These are phyloP conservation scores for Steinernema scapterisci DNA, from an alignment of 2,888 invertebrate species.

Conservation along the genomic window DNA sequence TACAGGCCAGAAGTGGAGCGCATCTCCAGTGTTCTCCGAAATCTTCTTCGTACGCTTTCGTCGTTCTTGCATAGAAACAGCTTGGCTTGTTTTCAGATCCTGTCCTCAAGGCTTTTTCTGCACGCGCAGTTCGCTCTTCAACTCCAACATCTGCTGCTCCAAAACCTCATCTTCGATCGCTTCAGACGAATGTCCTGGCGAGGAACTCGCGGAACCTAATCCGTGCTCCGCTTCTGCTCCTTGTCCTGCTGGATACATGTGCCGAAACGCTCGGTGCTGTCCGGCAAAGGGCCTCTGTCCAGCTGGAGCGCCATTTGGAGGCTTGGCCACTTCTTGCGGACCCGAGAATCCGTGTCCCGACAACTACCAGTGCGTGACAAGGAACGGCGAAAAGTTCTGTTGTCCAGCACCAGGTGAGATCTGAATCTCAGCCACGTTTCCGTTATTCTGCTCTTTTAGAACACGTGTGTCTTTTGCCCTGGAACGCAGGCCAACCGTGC, in stretches of 20 bases:
- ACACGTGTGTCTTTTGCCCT: conserved; percentile 44
- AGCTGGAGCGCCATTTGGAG: conserved; percentile 62
- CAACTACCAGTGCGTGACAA: conserved; percentile 62
- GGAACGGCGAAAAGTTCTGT: conserved; percentile 62
- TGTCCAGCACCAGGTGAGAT: conserved; percentile 55
- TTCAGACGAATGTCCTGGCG: conserved; percentile 62
- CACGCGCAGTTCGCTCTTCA: conserved; percentile 58
- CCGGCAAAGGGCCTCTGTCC: conserved; percentile 63
- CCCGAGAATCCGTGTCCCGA: conserved; percentile 63
- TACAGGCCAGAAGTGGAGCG: conserved; percentile 54
- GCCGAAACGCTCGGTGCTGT: conserved; percentile 63
- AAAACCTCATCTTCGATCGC: conserved; percentile 42
- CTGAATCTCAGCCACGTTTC: neutral
- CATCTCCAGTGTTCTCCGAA: conserved; percentile 53
- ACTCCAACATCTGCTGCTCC: conserved; percentile 64
- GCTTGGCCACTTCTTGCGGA: conserved; percentile 57
- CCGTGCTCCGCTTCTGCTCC: conserved; percentile 57
- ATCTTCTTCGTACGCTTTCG: neutral
- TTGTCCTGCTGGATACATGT: conserved; percentile 62
- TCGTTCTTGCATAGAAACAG: too few species aligned
- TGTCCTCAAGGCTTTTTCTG: conserved; percentile 64
- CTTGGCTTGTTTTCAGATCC: conserved; percentile 44
- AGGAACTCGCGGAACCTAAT: conserved; percentile 54
- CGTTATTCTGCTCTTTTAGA: conserved; percentile 39
- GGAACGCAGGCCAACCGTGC: conserved; percentile 39